Evolutionary conservation across 1,140 invertebrate species (phyloP).

Genomic region (Cydia pomonella): DNA sequence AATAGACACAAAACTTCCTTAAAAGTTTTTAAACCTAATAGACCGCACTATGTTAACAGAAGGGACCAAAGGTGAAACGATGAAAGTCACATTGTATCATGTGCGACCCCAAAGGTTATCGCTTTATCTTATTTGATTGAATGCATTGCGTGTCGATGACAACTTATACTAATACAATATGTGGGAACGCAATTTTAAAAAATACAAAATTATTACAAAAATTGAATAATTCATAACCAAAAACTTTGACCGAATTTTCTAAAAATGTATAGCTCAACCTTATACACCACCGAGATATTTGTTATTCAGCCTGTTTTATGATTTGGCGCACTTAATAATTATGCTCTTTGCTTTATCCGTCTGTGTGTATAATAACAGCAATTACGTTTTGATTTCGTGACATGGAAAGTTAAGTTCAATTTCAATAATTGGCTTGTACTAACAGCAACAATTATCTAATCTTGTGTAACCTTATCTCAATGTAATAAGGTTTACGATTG

Average conservation of each 20-base stretch:
- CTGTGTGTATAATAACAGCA: not conserved
- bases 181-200: slow-evolving; percentile 13
- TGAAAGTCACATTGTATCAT: slow-evolving; percentile 27
- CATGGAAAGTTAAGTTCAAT: not conserved
- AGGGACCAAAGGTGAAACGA: slow-evolving; percentile 23
- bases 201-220: not conserved
- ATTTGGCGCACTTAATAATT: not conserved
- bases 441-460: no score
- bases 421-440: not conserved
- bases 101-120: slow-evolving; percentile 25
- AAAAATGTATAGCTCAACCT: not conserved
- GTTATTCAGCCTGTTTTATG: not conserved
- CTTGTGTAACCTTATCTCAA: no score
- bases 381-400: not conserved
- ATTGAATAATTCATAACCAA: not conserved
- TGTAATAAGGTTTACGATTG: no score
- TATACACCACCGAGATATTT: not conserved
- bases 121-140: slow-evolving; percentile 27
- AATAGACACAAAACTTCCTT: not conserved
- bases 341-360: not conserved
- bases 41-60: not conserved
- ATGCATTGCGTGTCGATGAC: slow-evolving; percentile 2
- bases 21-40: not conserved
- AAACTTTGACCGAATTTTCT: no score
- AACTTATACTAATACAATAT: slow-evolving; percentile 26